A percentile compares a stretch with the other conserved stretches of the same genome.
phyloP scores from a whole-genome alignment of 2,888 invertebrate species.

The Sipha maydis region DNA sequence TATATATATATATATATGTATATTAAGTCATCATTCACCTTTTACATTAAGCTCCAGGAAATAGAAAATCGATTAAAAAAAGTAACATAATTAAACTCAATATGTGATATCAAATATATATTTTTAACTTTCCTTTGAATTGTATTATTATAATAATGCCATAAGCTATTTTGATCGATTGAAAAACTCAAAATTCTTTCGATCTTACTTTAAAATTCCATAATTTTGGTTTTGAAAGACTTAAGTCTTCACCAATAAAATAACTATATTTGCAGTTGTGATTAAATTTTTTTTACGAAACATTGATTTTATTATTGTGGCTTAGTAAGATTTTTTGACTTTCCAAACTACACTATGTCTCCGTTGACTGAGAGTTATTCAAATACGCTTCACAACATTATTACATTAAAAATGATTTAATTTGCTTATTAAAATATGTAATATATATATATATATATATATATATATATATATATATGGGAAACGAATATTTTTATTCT shows the following conservation, averaged over 20 bases:
- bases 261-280: background rate
- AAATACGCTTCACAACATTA: background rate
- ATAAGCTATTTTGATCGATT: no score
- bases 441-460: background rate
- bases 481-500: background rate
- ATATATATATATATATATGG: background rate
- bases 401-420: slow-evolving; percentile 4
- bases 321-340: background rate
- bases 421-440: slow-evolving; percentile 20
- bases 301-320: background rate
- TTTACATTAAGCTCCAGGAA: background rate
- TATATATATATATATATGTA: background rate
- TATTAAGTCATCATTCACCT: background rate
- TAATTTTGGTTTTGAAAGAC: no score
- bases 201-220: no score
- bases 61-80: background rate
- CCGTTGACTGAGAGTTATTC: background rate
- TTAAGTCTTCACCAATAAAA: no score
- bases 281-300: background rate
- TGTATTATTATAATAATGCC: no score
- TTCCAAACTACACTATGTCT: background rate
- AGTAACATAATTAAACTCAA: background rate
- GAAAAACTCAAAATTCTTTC: no score
- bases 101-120: background rate
- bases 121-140: background rate